phyloP scores from a whole-genome alignment of 2,888 invertebrate species.

The Lasius platythorax region DNA sequence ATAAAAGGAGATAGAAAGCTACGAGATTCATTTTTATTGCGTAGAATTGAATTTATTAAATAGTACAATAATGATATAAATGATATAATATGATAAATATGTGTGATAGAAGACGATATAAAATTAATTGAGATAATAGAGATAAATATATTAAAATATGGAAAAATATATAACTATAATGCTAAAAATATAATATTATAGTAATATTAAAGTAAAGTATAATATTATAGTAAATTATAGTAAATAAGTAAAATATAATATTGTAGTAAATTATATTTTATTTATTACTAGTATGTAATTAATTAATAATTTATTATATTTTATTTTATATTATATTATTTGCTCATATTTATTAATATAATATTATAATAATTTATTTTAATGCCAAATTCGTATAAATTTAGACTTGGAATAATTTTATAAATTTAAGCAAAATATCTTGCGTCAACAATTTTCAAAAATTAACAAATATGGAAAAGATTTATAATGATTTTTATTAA shows the following conservation, averaged over 20 bases:
- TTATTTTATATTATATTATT: not conserved
- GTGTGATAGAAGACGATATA: not conserved
- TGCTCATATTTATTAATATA: not conserved
- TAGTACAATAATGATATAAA: not conserved
- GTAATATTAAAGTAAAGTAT: too few species aligned
- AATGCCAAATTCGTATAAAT: not conserved
- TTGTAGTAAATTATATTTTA: not conserved
- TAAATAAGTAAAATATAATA: not conserved
- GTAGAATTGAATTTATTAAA: not conserved
- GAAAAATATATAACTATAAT: not conserved
- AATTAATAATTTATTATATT: not conserved
- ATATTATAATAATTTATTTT: slow-evolving; percentile 5
- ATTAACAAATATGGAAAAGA: not conserved
- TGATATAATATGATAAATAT: not conserved
- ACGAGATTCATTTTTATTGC: not conserved
- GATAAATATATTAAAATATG: not conserved
- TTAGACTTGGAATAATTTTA: not conserved
- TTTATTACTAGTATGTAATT: too few species aligned
- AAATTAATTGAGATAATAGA: not conserved
- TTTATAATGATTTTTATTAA: not conserved
- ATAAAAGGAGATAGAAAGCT: too few species aligned
- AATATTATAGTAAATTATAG: not conserved
- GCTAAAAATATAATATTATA: not conserved
- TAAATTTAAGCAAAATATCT: not conserved
- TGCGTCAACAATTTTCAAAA: not conserved